A percentile compares a stretch with the other conserved stretches of the same genome.
These are phyloP conservation scores for Siphamia tubifer DNA, from an alignment of 2,113 vertebrate genomes.

Conservation along the genomic window DNA sequence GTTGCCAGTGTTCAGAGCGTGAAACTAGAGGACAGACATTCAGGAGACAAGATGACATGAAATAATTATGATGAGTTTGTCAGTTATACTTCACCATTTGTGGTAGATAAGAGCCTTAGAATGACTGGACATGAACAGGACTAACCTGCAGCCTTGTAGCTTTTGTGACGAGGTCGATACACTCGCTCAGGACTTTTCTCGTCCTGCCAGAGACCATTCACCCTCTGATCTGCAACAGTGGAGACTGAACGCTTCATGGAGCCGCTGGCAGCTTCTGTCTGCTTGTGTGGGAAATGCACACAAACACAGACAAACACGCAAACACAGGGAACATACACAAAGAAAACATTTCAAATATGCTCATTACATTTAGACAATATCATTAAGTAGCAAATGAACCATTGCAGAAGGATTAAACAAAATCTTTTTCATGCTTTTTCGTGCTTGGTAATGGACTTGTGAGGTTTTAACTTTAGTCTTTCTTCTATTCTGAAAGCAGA, in stretches of 20 bases:
- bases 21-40: slow-evolving; percentile 78
- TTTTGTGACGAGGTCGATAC: slow-evolving; percentile 92
- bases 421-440: slow-evolving; percentile 32
- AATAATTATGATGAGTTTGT: no score
- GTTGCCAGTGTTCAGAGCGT: slow-evolving; percentile 87
- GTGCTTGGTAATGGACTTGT: neutral
- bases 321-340: neutral
- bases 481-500: slow-evolving; percentile 10
- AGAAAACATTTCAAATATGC: neutral
- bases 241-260: slow-evolving; percentile 91
- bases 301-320: slow-evolving; percentile 25
- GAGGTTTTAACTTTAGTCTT: slow-evolving; percentile 8
- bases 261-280: slow-evolving; percentile 85
- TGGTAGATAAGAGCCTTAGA: neutral
- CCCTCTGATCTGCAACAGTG: slow-evolving; percentile 87
- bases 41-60: neutral
- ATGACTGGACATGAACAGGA: neutral
- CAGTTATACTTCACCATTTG: neutral
- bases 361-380: neutral
- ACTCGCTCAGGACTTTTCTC: slow-evolving; percentile 89
- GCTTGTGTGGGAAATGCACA: slow-evolving; percentile 28
- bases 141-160: slow-evolving; percentile 92
- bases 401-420: neutral
- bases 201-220: slow-evolving; percentile 90
- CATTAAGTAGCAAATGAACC: neutral